phyloP scores from a whole-genome alignment of 1,140 invertebrate species.

The Ericerus pela region DNA sequence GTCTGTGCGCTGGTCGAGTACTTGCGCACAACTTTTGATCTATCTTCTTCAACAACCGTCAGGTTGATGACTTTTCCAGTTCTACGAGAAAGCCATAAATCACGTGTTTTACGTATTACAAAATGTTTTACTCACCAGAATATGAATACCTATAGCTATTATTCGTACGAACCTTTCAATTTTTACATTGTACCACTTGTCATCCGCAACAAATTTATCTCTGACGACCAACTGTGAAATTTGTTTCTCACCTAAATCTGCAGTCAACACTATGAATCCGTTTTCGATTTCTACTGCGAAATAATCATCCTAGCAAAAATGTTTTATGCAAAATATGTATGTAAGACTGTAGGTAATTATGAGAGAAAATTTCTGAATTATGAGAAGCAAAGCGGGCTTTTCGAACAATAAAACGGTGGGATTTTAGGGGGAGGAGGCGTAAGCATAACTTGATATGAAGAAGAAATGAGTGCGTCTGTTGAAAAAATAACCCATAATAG shows the following conservation, averaged over 20 bases:
- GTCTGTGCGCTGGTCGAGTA: slow-evolving; percentile 27
- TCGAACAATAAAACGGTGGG: no score
- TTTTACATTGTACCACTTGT: slow-evolving; percentile 79
- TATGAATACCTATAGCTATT: background rate
- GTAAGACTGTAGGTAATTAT: no score
- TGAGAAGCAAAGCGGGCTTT: no score
- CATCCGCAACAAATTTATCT: slow-evolving; percentile 61
- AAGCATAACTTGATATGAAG: no score
- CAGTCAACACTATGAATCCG: slow-evolving; percentile 68
- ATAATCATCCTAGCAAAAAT: slow-evolving; percentile 60
- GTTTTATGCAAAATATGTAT: no score
- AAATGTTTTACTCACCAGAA: background rate
- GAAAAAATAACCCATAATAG: no score
- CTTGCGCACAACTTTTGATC: slow-evolving; percentile 43
- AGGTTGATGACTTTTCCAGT: slow-evolving; percentile 68
- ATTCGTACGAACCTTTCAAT: slow-evolving; percentile 52
- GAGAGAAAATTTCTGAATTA: no score
- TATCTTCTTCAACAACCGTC: slow-evolving; percentile 44
- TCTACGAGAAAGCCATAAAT: slow-evolving; percentile 33
- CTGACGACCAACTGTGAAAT: slow-evolving; percentile 57
- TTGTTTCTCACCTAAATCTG: slow-evolving; percentile 63
- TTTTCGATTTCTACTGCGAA: slow-evolving; percentile 80
- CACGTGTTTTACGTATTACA: no score
- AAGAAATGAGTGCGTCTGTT: no score
- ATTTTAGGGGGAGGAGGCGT: no score